Base-by-base conservation (phyloP, 2,888 invertebrate species). In the Cenopis cana region DNA sequence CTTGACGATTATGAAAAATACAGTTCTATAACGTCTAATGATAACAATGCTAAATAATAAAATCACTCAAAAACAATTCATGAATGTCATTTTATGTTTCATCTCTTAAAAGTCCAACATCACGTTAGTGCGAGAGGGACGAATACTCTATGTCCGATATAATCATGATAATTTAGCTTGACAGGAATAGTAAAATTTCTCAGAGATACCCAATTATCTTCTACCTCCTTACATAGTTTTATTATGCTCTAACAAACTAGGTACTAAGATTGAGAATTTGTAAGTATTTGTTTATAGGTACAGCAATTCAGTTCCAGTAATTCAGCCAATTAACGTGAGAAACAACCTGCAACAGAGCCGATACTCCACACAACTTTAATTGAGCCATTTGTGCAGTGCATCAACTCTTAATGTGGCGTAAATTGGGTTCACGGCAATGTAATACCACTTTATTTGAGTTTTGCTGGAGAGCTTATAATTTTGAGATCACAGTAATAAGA, bases 361-460 rank as follows among this genome's bases (percentile, higher is more conserved):
- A 60, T 62, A 20, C 75, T 60, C 65, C 66, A 72, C 72, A 74
- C 78, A 76, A 79, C 74, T 82, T 83, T 81, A 80, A 83, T 81
- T 83, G 81, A 77, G 79, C 78, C 78, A 76, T 78, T 77, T 76
- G 75, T 76, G 73, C 73, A 76, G 76, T 76, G 75, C 78, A 78
- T 77, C 74, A 76, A 76, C 76, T 77, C 77, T 74, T 70, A 65
- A 70, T 57, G 18, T 73, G 76, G 74, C 75, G 78, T 78, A 76
- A 81, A 82, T 78, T 78, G 78, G 76, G 79, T 78, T 75, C 76
- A 77, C 76, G 29, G 68, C 61, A 74, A 66, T 73, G 38, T 9
- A 11, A 36, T 24, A 18, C 10, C 52, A 36, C 36, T 36, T 64
- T 18, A 49, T 1, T n/a, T 17, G 18, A 52, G 36, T 20, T 50